phyloP scores from a whole-genome alignment of 2,113 vertebrate genomes.

The Oncorhynchus gorbuscha region DNA sequence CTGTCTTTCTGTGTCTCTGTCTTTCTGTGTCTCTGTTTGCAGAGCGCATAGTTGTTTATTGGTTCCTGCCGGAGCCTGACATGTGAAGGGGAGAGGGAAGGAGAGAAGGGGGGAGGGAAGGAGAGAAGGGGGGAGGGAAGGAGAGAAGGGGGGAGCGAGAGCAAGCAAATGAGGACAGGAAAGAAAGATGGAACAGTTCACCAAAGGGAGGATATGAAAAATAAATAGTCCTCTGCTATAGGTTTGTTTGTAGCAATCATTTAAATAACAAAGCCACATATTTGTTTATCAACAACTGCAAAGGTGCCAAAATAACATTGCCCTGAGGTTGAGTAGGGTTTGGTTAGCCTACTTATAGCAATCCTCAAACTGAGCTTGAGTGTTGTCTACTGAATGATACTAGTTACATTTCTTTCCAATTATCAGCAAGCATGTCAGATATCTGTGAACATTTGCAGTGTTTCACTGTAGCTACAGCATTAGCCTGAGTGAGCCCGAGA shows the following conservation, averaged over 20 bases:
- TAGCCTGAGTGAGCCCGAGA: too few relatives aligned
- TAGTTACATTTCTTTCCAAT: constrained; percentile 25
- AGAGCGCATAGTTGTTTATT: background rate
- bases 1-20: too few relatives aligned
- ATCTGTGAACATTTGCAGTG: background rate
- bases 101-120: too few relatives aligned
- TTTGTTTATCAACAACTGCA: background rate
- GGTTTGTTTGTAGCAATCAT: too few relatives aligned
- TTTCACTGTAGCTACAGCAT: background rate
- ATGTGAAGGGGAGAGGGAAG: background rate
- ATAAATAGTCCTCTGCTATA: background rate
- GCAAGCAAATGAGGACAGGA: constrained; percentile 2
- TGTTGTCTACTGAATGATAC: constrained; percentile 20
- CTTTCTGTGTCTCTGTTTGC: background rate
- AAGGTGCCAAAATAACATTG: background rate
- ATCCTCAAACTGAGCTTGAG: constrained; percentile 32
- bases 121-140: too few relatives aligned
- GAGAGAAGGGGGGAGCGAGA: constrained; percentile 1
- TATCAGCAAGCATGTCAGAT: background rate
- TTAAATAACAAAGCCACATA: background rate
- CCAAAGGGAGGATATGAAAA: background rate
- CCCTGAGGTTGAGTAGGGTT: background rate
- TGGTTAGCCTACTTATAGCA: background rate
- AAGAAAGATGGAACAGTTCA: background rate
- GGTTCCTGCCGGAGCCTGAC: constrained; percentile 24